Evolutionary conservation across 1,140 invertebrate species (phyloP), one percentile per base, ranked within the genome.

Genomic region (Brachionus calyciflorus): DNA sequence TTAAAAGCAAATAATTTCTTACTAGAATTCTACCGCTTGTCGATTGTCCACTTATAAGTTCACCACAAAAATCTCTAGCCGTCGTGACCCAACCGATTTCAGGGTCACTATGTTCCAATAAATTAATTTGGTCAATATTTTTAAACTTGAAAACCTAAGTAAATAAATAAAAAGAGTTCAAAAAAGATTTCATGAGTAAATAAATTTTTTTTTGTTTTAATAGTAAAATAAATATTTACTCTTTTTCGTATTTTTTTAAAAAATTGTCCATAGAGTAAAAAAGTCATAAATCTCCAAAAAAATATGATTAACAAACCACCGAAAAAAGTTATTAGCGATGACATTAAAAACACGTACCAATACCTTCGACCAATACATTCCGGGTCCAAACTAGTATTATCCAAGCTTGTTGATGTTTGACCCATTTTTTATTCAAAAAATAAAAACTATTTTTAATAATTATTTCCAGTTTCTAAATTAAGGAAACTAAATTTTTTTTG

Each of bases 291-390:
- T 21, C 77, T 24, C 65, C 70, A 77, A 41, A 57, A 7, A n/a
- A 77, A 46, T 21, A 77, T 76, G 2, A 53, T 46, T 2, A 77
- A 10, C 14, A 77, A 10, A 14, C 77, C 77, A 9, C 44, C 65
- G 57, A 77, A 60, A 33, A 77, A 76, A 51, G 48, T 53, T 3
- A 75, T 10, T 6, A 57, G n/a, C 10, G 40, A 69, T 4, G 65
- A 55, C 30, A 76, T 37, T 5, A 77, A 28, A 49, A 77, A 77
- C 0, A 49, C 53, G 33, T 75, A 77, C 77, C 77, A 77, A 37
- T 75, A 55, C 0, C 77, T 33, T 48, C 51, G 10, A 51, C 77
- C 77, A 21, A 46, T 55, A 44, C 77, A 77, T 24, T 68, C 63
- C 24, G 53, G 57, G 17, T 76, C 73, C 17, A 76, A 41, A 73